Percentiles rank a stretch among this genome's conserved stretches.
Evolutionary conservation across 2,888 invertebrate species (phyloP).

Genomic region (Mimas tiliae): DNA sequence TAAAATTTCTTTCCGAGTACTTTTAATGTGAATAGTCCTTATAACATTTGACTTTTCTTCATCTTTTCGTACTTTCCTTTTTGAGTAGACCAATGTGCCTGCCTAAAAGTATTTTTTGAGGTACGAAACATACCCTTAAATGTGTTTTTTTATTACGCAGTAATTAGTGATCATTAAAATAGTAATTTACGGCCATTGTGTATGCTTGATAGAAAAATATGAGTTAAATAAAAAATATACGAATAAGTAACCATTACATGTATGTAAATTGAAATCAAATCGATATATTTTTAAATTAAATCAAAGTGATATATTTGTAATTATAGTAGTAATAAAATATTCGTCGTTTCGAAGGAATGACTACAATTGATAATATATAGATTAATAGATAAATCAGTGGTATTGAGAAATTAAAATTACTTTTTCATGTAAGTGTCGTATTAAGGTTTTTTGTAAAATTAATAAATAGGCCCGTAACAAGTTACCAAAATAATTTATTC

Average conservation of each 20-base stretch:
- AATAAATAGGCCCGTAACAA: conserved; percentile 10
- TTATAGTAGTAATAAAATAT: conserved; percentile 16
- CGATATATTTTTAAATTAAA: conserved; percentile 27
- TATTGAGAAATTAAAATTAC: conserved; percentile 35
- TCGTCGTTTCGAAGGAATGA: conserved; percentile 38
- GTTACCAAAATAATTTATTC: conserved; percentile 24
- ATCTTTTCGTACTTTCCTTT: conserved; percentile 41
- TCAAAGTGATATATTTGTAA: conserved; percentile 30
- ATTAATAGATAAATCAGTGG: conserved; percentile 27
- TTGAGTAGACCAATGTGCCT: conserved; percentile 68
- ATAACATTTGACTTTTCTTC: conserved; percentile 31
- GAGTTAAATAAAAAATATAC: conserved; percentile 4
- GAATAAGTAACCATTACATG: conserved; percentile 17
- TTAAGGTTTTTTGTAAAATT: conserved; percentile 15
- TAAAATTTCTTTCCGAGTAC: background rate
- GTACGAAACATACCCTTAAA: conserved; percentile 17
- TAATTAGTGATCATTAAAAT: background rate
- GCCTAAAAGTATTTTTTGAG: conserved; percentile 50
- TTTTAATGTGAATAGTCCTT: conserved; percentile 6
- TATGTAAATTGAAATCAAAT: conserved; percentile 19
- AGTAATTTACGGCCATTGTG: conserved; percentile 7
- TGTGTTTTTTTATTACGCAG: conserved; percentile 7
- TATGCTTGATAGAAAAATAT: conserved; percentile 16
- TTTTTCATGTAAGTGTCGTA: conserved; percentile 17
- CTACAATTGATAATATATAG: conserved; percentile 31